phyloP scores from a whole-genome alignment of 2,797 vertebrate genomes.

The Naso thynnoides region DNA sequence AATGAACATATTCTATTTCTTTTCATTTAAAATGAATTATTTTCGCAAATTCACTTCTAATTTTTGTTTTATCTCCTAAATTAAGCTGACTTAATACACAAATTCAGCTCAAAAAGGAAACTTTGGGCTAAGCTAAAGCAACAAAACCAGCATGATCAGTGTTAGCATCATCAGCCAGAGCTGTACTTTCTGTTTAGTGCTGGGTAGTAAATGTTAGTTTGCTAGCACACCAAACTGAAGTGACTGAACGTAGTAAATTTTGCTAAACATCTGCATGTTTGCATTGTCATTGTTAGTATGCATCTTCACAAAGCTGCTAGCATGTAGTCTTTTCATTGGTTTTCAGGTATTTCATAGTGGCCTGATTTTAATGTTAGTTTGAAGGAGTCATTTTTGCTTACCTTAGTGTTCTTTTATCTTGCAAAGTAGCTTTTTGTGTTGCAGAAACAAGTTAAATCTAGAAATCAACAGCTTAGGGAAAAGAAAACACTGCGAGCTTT shows the following conservation, averaged over 20 bases:
- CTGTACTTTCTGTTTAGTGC: background rate
- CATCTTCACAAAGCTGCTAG: background rate
- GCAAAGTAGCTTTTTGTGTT: background rate
- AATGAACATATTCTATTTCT: background rate
- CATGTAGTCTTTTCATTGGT: background rate
- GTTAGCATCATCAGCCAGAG: background rate
- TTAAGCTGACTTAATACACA: background rate
- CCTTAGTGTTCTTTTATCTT: background rate
- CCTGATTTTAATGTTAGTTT: background rate
- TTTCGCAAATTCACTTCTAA: background rate
- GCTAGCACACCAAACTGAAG: background rate
- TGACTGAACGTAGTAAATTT: background rate
- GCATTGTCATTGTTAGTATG: background rate
- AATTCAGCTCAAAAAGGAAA: too few species aligned
- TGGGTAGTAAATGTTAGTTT: background rate
- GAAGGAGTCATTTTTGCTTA: background rate
- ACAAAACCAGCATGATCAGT: too few species aligned
- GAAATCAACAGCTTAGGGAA: background rate
- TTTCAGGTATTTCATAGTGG: background rate
- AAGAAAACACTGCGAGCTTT: background rate
- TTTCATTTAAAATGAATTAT: background rate
- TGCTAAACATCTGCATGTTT: background rate
- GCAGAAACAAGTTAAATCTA: background rate
- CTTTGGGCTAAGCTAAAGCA: too few species aligned
- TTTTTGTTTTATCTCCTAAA: background rate